Evolutionary conservation across 2,888 invertebrate genomes (phyloP), one percentile per base, ranked within the genome.

Genomic region (Drosophila neotestacea): DNA sequence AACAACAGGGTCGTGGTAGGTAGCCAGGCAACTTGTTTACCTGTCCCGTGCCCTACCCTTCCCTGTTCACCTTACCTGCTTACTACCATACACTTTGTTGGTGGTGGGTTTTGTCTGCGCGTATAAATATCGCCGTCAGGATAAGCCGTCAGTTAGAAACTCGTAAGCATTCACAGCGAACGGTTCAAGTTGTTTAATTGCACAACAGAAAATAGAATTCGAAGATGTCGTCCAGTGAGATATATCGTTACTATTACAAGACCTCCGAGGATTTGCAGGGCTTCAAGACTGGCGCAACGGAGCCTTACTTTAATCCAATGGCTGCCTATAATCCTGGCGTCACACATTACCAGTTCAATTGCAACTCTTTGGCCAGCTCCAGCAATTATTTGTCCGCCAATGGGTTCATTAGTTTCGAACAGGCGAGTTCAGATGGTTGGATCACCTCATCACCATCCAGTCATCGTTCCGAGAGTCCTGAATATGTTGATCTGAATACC

Each of bases 341-440:
- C 11, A 79, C 77, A 28, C 89, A 85, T 28, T 89, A 87, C 47
- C 85, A 90, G 9, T 88, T 87, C 70, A 91, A 88, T 68, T 79
- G 88, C 70, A 87, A 87, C 22, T 58, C 86, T 4, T 52, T 89
- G 74, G 84, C 82, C 46, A 75, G 60, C 32, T 72, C 88, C 38
- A 85, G 73, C 59, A 90, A 85, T 47, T 90, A 85, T 54, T 59
- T 91, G 64, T 80, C 90, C 1, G 64, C 78, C 59, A 88, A 91
- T 67, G 92, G 92, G 47, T 92, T 91, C 73, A 89, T 92, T 55
- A 90, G 85, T n/a, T 92, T 91, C 46, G 92, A 92, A 76, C 92
- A 92, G 64, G 90, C 92, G 52, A 92, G 92, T 32, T 92, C 92
- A 4, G 93, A 92, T 81, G 93, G 93, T 56, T 92, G 92, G 93